phyloP scores from a whole-genome alignment of 2,113 vertebrate species.

The Passer domesticus region DNA sequence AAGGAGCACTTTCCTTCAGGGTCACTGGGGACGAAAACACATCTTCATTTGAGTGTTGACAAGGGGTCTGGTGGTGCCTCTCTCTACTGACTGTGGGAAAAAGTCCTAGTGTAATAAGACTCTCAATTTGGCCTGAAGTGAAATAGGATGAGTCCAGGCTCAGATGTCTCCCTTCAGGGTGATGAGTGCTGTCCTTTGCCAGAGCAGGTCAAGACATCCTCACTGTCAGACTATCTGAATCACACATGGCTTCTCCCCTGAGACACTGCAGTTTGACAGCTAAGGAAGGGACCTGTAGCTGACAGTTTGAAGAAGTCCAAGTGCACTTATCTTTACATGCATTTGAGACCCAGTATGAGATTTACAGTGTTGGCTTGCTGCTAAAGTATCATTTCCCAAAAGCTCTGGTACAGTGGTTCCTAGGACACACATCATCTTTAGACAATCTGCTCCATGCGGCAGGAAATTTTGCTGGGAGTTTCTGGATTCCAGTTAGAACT shows the following conservation, averaged over 20 bases:
- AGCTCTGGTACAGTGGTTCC: not conserved
- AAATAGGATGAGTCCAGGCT: not conserved
- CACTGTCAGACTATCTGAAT: not conserved
- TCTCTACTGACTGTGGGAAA: not conserved
- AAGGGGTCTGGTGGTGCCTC: not conserved
- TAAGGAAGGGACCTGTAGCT: not conserved
- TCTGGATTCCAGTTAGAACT: not conserved
- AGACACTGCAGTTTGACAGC: not conserved
- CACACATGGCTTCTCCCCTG: not conserved
- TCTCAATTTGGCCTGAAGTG: not conserved
- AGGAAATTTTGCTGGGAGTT: not conserved
- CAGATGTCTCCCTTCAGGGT: not conserved
- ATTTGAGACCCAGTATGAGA: not conserved
- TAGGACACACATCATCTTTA: not conserved
- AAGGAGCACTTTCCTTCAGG: not conserved
- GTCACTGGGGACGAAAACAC: not conserved
- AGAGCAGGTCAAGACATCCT: not conserved
- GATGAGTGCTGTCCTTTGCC: not conserved
- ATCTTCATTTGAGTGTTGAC: not conserved
- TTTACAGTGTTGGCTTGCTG: not conserved
- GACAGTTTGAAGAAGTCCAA: not conserved
- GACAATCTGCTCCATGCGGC: not conserved
- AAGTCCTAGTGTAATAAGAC: not conserved
- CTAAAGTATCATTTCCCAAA: not conserved
- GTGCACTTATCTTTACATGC: not conserved